phyloP scores from a whole-genome alignment of 92 coral and sea anemone genomes.

The Isaurus tuberculatus region DNA sequence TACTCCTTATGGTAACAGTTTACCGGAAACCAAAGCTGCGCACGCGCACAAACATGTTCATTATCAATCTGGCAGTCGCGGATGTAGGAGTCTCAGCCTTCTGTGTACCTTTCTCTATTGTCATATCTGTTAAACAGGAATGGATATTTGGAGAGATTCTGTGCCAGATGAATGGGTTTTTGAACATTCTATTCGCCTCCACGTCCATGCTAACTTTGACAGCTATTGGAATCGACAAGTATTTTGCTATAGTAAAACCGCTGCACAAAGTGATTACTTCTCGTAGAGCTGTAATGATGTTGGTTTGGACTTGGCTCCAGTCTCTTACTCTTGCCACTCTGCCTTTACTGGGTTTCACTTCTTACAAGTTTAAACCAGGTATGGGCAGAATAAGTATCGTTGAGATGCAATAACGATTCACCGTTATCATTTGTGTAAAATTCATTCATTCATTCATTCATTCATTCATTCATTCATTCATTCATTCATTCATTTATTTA shows the following conservation, averaged over 20 bases:
- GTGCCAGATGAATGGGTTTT: constrained; percentile 78
- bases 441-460: too few species aligned
- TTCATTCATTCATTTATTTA: too few species aligned
- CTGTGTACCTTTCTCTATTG: constrained; percentile 79
- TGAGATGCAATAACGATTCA: too few species aligned
- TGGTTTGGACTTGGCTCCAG: constrained; percentile 75
- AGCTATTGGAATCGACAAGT: constrained; percentile 80
- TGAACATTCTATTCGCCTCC: constrained; percentile 69
- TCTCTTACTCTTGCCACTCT: constrained; percentile 62
- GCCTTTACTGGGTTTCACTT: constrained; percentile 73
- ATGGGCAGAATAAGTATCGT: too few species aligned
- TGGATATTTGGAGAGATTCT: constrained; percentile 78
- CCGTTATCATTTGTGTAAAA: too few species aligned
- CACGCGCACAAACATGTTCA: constrained; percentile 84
- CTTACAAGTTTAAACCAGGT: constrained; percentile 69
- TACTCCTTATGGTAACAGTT: constrained; percentile 60
- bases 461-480: too few species aligned
- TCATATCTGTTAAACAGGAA: constrained; percentile 64
- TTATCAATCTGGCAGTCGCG: constrained; percentile 76
- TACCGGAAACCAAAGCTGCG: constrained; percentile 68
- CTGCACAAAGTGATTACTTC: constrained; percentile 69
- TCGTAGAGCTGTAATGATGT: constrained; percentile 62
- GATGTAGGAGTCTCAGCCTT: constrained; percentile 72
- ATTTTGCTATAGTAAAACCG: constrained; percentile 80
- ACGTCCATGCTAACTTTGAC: constrained; percentile 75